Evolutionary conservation across 2,888 invertebrate species (phyloP), one percentile per base, ranked within the genome.

Genomic region (Erebia aethiops): DNA sequence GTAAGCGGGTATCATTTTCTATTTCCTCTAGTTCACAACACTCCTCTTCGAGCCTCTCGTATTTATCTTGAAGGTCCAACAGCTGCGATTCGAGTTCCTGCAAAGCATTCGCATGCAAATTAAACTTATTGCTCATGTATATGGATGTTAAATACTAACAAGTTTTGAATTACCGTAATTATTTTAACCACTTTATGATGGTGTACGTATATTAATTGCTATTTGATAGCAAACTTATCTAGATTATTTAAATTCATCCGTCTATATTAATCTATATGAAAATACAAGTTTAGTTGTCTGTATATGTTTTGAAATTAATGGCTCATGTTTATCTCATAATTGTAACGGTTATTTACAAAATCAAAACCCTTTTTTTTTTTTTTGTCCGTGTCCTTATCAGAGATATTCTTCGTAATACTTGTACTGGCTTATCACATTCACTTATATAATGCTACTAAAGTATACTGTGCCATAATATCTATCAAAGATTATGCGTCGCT

Each of bases 1-100:
- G 93, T 77, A 95, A 87, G 78, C 95, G 89, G n/a, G 96, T 95
- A 80, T 96, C 96, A 90, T 96, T 96, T 87, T 96, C 96, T 43
- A 96, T 95, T 86, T 96, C 96, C 87, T 96, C 96, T 75, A 96
- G 92, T 85, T 96, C 96, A 82, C 96, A 95, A 84, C 95, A 95
- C 81, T 96, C 96, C 83, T 96, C 96, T 81, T 96, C 96, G 77
- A 96, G 87, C 77, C 92, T 90, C 71, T 94, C 94, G 85, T 96
- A 95, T 79, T 95, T 95, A 62, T 94, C 93, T 80, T 95, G 93
- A 79, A 96, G 92, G 80, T 93, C 94, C 75, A 93, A 89, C 65
- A 96, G 92, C 82, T 93, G 87, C 72, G 84, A 83, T 86, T 93
- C 93, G 71, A 96, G 90, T 77, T 94, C 92, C 92, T 93, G 81